Conservation (phyloP, 1,140 invertebrate species). For the Kradibia gibbosae region DNA sequence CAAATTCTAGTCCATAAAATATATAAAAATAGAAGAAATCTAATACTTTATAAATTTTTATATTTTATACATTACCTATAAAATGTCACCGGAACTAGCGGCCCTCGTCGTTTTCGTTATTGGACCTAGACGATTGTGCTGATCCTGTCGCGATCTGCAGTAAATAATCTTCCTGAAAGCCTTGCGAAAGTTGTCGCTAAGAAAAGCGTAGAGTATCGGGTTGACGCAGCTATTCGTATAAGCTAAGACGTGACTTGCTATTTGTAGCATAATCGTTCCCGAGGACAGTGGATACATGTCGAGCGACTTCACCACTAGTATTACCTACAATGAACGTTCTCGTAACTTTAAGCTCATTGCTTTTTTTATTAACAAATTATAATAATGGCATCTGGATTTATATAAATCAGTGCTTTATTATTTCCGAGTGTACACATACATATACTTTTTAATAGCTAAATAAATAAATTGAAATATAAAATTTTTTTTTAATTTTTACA, state of each 20-base stretch:
- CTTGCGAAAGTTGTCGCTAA: slow-evolving; percentile 90
- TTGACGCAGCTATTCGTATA: slow-evolving; percentile 97
- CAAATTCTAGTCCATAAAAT: too few relatives aligned
- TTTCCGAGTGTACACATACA: too few relatives aligned
- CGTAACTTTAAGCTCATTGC: background rate
- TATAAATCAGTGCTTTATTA: too few relatives aligned
- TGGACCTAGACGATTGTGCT: slow-evolving; percentile 61
- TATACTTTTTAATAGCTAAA: too few relatives aligned
- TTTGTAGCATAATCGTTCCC: slow-evolving; percentile 82
- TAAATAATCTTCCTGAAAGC: slow-evolving; percentile 83
- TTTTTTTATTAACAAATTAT: too few relatives aligned
- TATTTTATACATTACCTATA: too few relatives aligned
- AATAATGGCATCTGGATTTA: too few relatives aligned
- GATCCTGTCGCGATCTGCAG: slow-evolving; percentile 62
- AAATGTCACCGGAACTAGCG: slow-evolving; percentile 65
- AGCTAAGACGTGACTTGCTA: slow-evolving; percentile 90
- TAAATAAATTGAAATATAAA: too few relatives aligned
- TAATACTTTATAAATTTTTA: too few relatives aligned
- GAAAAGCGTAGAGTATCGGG: slow-evolving; percentile 94
- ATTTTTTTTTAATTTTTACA: too few relatives aligned
- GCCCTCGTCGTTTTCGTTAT: slow-evolving; percentile 67
- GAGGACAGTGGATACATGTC: slow-evolving; percentile 78
- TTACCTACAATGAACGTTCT: slow-evolving; percentile 75
- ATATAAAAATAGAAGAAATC: too few relatives aligned
- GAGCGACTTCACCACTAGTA: slow-evolving; percentile 85